phyloP scores from a whole-genome alignment of 2,888 invertebrate genomes.

The Charanyca ferruginea region DNA sequence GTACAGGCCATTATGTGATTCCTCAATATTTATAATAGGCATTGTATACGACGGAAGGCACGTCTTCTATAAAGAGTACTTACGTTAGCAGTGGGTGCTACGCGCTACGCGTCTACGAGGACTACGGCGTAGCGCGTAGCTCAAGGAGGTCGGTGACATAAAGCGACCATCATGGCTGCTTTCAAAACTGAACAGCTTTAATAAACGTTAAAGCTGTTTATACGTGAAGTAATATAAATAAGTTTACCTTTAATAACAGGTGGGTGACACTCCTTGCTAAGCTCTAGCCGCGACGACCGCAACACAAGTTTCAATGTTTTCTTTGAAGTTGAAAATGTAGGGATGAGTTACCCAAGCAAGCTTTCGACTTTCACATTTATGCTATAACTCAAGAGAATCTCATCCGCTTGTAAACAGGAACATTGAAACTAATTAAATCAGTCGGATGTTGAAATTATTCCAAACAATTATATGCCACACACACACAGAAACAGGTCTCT shows the following conservation, averaged over 20 bases:
- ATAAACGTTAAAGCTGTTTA: no score
- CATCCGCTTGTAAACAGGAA: neutral
- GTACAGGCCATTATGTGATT: slow-evolving; percentile 25
- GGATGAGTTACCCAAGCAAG: neutral
- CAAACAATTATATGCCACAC: neutral
- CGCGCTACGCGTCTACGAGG: slow-evolving; percentile 19
- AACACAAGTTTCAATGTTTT: neutral
- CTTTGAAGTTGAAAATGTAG: neutral
- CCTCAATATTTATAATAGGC: slow-evolving; percentile 22
- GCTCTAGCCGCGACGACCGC: neutral
- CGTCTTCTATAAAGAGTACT: slow-evolving; percentile 6
- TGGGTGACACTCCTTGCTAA: no score
- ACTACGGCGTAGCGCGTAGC: slow-evolving; percentile 41
- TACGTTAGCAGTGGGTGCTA: slow-evolving; percentile 16
- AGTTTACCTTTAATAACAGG: no score
- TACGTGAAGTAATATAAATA: neutral
- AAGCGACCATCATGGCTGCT: neutral
- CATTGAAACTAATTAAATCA: no score
- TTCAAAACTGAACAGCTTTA: no score
- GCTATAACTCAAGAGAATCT: neutral
- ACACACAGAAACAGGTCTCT: neutral
- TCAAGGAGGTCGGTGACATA: neutral
- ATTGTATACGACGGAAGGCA: slow-evolving; percentile 8
- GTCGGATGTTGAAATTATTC: neutral
- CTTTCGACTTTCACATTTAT: neutral